Evolutionary conservation across 2,888 invertebrate species (phyloP).

Genomic region (Buathra laborator): DNA sequence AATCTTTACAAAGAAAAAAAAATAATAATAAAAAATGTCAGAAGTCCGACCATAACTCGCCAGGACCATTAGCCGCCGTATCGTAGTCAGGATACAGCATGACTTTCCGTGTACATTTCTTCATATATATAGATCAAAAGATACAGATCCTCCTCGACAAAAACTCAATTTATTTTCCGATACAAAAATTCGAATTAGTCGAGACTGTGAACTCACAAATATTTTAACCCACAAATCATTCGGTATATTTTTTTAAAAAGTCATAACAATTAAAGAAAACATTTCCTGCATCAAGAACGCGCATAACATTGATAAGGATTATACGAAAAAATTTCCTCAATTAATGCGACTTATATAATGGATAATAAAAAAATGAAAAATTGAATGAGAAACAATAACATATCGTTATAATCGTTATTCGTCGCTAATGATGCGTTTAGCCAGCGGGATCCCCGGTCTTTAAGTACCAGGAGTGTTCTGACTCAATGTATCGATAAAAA

Average conservation of each 20-base stretch:
- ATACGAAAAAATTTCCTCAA: background rate
- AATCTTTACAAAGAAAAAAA: too few species aligned
- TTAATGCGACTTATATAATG: too few species aligned
- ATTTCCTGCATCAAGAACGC: background rate
- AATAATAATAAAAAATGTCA: too few species aligned
- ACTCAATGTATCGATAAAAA: background rate
- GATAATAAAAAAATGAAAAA: too few species aligned
- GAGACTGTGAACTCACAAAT: background rate
- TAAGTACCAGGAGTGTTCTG: background rate
- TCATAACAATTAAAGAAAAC: constrained; percentile 8
- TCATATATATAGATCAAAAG: background rate
- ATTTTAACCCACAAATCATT: background rate
- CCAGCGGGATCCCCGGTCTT: background rate
- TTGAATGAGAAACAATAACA: background rate
- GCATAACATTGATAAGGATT: too few species aligned
- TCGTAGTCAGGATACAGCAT: too few species aligned
- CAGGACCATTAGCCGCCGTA: too few species aligned
- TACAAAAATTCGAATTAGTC: background rate
- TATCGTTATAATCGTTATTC: background rate
- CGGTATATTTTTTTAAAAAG: background rate
- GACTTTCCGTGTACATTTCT: too few species aligned
- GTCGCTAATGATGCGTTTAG: background rate
- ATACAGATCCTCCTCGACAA: constrained; percentile 20
- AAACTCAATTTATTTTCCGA: constrained; percentile 20
- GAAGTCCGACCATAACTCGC: too few species aligned